A percentile compares a stretch with the other conserved stretches of the same genome.
phyloP scores from a whole-genome alignment of 92 coral and sea anemone species.

The Galaxea fascicularis region DNA sequence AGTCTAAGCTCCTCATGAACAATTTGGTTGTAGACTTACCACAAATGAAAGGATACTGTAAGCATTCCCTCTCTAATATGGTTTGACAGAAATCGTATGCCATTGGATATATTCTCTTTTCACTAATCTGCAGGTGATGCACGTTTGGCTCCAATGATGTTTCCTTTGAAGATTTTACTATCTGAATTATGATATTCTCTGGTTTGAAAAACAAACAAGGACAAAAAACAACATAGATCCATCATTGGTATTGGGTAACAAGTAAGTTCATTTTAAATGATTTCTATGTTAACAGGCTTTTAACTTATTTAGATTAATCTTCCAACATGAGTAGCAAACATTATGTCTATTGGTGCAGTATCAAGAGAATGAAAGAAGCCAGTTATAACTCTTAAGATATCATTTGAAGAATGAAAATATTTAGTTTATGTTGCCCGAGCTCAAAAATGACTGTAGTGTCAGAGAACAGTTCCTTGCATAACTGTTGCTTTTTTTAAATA shows the following conservation, averaged over 20 bases:
- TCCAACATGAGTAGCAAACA: no score
- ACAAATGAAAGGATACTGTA: constrained; percentile 5
- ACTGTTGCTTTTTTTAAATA: no score
- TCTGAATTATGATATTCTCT: background rate
- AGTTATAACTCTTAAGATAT: no score
- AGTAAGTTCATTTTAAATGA: no score
- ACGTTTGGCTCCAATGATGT: background rate
- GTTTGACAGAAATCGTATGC: background rate
- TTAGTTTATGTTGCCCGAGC: no score
- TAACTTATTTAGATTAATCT: no score
- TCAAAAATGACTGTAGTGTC: no score
- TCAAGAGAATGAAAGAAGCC: no score
- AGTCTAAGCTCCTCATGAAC: background rate
- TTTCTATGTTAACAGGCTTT: no score
- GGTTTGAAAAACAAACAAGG: background rate
- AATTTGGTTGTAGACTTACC: background rate
- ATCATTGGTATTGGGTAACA: background rate
- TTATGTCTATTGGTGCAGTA: no score
- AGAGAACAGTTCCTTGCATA: no score
- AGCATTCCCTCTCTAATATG: background rate
- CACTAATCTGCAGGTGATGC: background rate
- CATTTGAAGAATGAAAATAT: no score
- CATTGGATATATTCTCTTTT: background rate
- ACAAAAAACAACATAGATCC: background rate
- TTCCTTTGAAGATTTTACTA: background rate